A percentile compares a stretch with the other conserved stretches of the same genome.
These are phyloP conservation scores for Rhynchotus rufescens DNA, from an alignment of 2,797 vertebrate genomes.

Conservation along the genomic window DNA sequence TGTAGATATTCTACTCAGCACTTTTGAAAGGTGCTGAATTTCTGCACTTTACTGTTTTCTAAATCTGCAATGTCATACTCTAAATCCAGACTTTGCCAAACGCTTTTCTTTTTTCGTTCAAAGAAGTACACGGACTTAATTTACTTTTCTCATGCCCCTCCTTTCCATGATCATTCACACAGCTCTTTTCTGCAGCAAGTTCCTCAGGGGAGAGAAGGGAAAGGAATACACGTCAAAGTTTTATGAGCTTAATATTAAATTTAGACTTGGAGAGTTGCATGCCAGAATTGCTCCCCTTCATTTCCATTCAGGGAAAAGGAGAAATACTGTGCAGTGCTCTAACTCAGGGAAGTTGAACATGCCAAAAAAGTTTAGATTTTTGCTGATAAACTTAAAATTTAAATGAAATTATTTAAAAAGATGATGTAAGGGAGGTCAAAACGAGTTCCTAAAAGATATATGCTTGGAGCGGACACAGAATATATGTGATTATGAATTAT, in stretches of 20 bases:
- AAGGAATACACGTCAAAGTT: conserved; percentile 55
- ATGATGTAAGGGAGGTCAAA: not conserved
- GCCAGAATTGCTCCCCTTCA: not conserved
- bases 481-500: not conserved
- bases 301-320: not conserved
- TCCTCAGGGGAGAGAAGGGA: not conserved
- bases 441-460: not conserved
- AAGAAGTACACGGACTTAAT: conserved; percentile 24
- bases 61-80: conserved; percentile 32
- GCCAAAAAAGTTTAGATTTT: conserved; percentile 12
- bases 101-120: conserved; percentile 21
- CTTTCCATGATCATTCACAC: conserved; percentile 10
- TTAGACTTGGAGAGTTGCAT: conserved; percentile 17
- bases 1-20: not conserved
- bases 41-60: not conserved
- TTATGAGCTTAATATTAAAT: conserved; percentile 62
- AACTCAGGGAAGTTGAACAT: not conserved
- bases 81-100: conserved; percentile 24
- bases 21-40: conserved; percentile 23
- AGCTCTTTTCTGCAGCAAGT: conserved; percentile 10
- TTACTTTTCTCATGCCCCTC: conserved; percentile 15
- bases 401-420: not conserved
- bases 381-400: not conserved
- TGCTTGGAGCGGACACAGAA: not conserved
- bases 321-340: not conserved